Conservation (phyloP, 2,888 invertebrate species). For the Ectemnius lituratus region DNA sequence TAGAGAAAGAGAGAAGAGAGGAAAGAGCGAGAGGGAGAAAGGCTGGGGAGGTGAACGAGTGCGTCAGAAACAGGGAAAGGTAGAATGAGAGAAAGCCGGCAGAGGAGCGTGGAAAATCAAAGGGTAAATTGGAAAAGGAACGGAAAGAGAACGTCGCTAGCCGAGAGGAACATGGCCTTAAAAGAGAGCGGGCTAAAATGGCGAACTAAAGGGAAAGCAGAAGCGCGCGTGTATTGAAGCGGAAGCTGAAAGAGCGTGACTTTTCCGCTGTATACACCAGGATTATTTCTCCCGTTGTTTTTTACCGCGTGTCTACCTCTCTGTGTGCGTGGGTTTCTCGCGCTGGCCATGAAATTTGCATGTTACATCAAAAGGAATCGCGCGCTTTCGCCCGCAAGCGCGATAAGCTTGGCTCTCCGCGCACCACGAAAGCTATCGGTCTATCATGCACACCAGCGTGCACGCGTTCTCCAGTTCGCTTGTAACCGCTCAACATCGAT, state of each 20-base stretch:
- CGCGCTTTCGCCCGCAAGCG: not conserved
- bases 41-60: too few relatives aligned
- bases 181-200: not conserved
- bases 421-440: not conserved
- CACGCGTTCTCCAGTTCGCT: not conserved
- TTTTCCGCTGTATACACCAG: not conserved
- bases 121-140: conserved; percentile 3
- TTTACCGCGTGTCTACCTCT: not conserved
- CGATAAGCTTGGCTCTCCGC: conserved; percentile 3
- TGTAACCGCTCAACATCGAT: not conserved
- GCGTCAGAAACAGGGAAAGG: conserved; percentile 1
- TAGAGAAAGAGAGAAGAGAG: not conserved
- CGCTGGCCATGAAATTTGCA: not conserved
- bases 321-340: not conserved
- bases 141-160: not conserved
- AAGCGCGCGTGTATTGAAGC: not conserved
- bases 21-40: too few relatives aligned
- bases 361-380: not conserved
- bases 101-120: not conserved
- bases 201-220: not conserved
- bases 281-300: conserved; percentile 4
- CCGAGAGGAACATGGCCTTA: not conserved
- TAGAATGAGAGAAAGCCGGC: not conserved
- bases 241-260: not conserved
- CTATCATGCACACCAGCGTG: too few relatives aligned